phyloP scores from a whole-genome alignment of 1,140 invertebrate species.

The Drosophila virilis region DNA sequence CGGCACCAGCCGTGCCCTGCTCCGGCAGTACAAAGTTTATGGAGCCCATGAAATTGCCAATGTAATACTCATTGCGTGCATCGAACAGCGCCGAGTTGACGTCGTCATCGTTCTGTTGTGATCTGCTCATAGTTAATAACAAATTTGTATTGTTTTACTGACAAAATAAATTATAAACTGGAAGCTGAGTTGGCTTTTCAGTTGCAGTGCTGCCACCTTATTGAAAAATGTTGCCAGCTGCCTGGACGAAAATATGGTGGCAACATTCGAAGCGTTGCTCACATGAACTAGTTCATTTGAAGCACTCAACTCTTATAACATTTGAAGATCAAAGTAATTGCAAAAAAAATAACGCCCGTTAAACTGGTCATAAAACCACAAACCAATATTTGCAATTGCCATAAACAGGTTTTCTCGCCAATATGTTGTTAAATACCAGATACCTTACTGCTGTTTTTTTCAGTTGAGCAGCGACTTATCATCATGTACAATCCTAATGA shows the following conservation, averaged over 20 bases:
- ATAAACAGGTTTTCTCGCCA: constrained; percentile 2
- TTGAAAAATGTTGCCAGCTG: neutral
- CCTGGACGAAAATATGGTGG: constrained; percentile 3
- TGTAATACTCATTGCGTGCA: constrained; percentile 81
- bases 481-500: constrained; percentile 60
- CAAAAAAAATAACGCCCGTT: neutral
- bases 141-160: constrained; percentile 13
- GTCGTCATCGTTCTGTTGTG: constrained; percentile 75
- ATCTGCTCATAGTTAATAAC: constrained; percentile 59
- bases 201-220: constrained; percentile 19
- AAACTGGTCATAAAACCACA: neutral
- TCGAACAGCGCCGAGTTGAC: constrained; percentile 76
- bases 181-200: constrained; percentile 70
- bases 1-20: constrained; percentile 71
- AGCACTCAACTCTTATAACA: neutral
- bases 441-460: neutral
- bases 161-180: constrained; percentile 31
- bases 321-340: neutral
- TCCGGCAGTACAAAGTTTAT: constrained; percentile 83
- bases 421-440: neutral
- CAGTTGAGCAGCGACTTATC: neutral
- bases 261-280: neutral
- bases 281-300: neutral
- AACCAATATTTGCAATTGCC: neutral
- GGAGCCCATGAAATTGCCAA: constrained; percentile 83